Percentiles rank a stretch among this genome's conserved stretches.
Evolutionary conservation across 2,888 invertebrate genomes (phyloP).

Genomic region (Monopis laevigella): DNA sequence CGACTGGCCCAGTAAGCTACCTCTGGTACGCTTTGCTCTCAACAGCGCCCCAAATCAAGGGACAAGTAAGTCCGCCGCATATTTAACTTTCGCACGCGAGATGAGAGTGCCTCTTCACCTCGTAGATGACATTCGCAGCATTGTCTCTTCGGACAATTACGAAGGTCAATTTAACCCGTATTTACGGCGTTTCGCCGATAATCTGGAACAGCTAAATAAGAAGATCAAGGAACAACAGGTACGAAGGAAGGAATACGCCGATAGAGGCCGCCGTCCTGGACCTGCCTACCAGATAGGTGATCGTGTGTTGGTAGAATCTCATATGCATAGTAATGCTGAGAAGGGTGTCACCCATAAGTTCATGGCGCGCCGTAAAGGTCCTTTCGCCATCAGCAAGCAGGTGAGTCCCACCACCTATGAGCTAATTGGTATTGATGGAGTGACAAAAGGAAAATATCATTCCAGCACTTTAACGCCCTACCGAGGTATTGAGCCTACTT

Average conservation of each 20-base stretch:
- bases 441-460: conserved; percentile 1
- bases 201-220: not conserved
- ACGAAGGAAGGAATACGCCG: conserved; percentile 1
- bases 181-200: not conserved
- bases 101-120: conserved; percentile 20
- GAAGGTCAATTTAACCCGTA: conserved; percentile 4
- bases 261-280: not conserved
- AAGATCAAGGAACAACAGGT: conserved; percentile 2
- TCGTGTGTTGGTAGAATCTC: conserved; percentile 3
- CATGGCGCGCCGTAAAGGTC: conserved; percentile 3
- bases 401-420: conserved; percentile 10
- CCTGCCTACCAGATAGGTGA: not conserved
- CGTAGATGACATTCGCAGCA: conserved; percentile 13
- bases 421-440: not conserved
- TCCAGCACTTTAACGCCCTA: not conserved
- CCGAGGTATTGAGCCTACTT: too few relatives aligned
- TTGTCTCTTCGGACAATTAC: not conserved
- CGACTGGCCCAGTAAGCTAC: conserved; percentile 21
- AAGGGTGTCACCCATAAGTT: conserved; percentile 9
- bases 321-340: conserved; percentile 3
- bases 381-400: not conserved
- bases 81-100: conserved; percentile 25
- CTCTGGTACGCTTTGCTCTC: conserved; percentile 24
- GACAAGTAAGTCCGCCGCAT: conserved; percentile 23
- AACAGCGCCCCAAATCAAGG: conserved; percentile 19